These are phyloP conservation scores for Leiothrix lutea DNA, from an alignment of 2,113 vertebrate species.

Conservation along the genomic window DNA sequence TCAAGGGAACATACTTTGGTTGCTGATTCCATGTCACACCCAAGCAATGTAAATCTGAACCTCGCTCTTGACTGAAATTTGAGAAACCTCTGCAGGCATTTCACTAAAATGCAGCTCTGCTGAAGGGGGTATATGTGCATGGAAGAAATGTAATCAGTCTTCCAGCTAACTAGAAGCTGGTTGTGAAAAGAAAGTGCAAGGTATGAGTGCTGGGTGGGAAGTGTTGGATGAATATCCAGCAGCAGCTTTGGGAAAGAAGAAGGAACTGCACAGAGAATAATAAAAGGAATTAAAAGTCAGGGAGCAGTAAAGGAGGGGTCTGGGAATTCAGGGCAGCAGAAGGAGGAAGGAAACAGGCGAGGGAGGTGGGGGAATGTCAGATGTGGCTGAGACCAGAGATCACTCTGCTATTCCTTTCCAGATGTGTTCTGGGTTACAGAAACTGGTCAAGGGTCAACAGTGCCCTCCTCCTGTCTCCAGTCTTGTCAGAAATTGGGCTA, in stretches of 20 bases:
- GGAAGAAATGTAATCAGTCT: neutral
- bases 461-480: neutral
- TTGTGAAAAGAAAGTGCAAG: neutral
- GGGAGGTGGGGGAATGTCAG: neutral
- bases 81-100: neutral
- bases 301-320: neutral
- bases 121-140: neutral
- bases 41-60: slow-evolving; percentile 22
- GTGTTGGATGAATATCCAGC: neutral
- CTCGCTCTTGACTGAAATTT: slow-evolving; percentile 35
- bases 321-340: neutral
- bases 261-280: neutral
- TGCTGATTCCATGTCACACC: slow-evolving; percentile 43
- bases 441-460: neutral
- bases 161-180: neutral
- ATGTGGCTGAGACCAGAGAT: neutral
- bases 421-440: slow-evolving; percentile 9
- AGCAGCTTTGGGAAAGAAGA: neutral
- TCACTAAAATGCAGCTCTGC: neutral
- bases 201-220: neutral
- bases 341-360: neutral
- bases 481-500: neutral
- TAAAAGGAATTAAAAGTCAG: neutral
- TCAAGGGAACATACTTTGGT: slow-evolving; percentile 19
- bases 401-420: neutral